A percentile compares a stretch with the other conserved stretches of the same genome.
Evolutionary conservation across 2,797 vertebrate genomes (phyloP).

Genomic region (Coracias cyanogaster): DNA sequence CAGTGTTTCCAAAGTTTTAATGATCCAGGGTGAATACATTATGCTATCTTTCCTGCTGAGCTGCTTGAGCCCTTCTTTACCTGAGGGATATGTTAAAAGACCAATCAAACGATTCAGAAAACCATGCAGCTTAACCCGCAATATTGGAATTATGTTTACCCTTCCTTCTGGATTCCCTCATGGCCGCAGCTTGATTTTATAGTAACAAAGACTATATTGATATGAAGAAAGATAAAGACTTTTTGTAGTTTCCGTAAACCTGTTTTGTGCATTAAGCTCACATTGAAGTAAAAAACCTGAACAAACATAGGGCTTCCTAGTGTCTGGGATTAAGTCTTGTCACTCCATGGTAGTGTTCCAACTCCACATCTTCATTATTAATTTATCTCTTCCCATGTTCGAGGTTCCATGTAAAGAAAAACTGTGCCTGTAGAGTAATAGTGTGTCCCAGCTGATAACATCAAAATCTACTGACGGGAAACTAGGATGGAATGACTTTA

Average conservation of each 20-base stretch:
- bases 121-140: neutral
- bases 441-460: neutral
- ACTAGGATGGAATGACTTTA: neutral
- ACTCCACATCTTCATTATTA: neutral
- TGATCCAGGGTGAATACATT: constrained; percentile 10
- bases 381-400: neutral
- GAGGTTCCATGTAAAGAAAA: neutral
- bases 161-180: neutral
- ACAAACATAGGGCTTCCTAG: neutral
- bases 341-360: neutral
- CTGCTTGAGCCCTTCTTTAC: neutral
- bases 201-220: neutral
- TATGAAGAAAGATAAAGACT: neutral
- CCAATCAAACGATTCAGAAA: constrained; percentile 4
- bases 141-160: neutral
- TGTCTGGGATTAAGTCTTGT: neutral
- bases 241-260: neutral
- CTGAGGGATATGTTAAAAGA: neutral
- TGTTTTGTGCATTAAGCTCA: neutral
- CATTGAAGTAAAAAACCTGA: neutral
- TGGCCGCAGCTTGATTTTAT: neutral
- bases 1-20: constrained; percentile 34
- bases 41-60: neutral
- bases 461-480: neutral
- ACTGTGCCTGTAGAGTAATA: neutral